A percentile compares a stretch with the other conserved stretches of the same genome.
Evolutionary conservation across 1,140 invertebrate species (phyloP).

Genomic region (Melanaphis sacchari): DNA sequence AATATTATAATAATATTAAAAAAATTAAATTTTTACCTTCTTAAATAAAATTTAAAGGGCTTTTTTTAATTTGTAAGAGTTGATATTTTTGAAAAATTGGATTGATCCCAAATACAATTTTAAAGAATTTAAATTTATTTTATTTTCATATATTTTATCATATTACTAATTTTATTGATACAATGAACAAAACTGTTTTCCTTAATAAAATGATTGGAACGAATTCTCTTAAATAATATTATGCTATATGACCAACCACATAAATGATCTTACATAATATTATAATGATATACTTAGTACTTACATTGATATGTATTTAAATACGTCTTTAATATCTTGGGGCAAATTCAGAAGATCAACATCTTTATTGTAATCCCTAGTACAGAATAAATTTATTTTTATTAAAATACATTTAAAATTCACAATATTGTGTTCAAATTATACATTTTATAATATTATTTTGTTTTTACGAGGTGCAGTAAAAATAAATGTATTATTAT

Average conservation of each 20-base stretch:
- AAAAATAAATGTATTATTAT: background rate
- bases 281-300: conserved; percentile 64
- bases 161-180: too few relatives aligned
- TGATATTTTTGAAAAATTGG: background rate
- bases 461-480: background rate
- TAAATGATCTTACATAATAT: background rate
- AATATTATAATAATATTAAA: too few relatives aligned
- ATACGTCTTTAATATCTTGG: conserved; percentile 88
- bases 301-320: conserved; percentile 90
- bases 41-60: too few relatives aligned
- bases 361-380: conserved; percentile 66
- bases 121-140: background rate
- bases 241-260: too few relatives aligned
- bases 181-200: too few relatives aligned
- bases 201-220: too few relatives aligned
- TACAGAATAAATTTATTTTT: background rate
- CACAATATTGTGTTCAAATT: background rate
- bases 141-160: too few relatives aligned
- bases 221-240: too few relatives aligned
- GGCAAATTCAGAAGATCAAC: conserved; percentile 85
- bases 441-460: background rate
- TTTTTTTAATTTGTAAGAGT: too few relatives aligned
- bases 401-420: background rate
- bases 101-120: background rate
- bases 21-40: too few relatives aligned